A percentile compares a stretch with the other conserved stretches of the same genome.
These are phyloP conservation scores for Ecdyonurus torrentis DNA, from an alignment of 2,888 invertebrate genomes.

Conservation along the genomic window DNA sequence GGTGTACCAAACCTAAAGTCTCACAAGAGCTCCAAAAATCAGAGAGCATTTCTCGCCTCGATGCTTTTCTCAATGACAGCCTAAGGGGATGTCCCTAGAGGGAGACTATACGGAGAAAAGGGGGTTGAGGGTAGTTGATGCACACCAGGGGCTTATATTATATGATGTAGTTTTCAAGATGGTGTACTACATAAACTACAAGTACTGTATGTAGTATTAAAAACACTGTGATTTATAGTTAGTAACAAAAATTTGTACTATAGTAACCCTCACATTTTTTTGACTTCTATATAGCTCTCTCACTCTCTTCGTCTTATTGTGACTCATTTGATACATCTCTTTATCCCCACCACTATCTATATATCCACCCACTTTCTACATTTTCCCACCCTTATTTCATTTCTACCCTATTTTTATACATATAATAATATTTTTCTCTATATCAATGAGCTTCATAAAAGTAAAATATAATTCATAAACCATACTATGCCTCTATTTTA, in stretches of 20 bases:
- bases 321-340: neutral
- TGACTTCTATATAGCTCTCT: neutral
- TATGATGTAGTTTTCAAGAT: neutral
- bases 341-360: neutral
- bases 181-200: neutral
- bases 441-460: neutral
- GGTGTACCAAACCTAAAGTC: too few relatives aligned
- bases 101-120: too few relatives aligned
- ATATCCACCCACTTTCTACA: too few relatives aligned
- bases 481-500: too few relatives aligned
- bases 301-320: too few relatives aligned
- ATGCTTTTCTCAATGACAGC: neutral
- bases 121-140: neutral
- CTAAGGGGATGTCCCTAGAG: neutral
- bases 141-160: neutral
- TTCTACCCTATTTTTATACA: neutral
- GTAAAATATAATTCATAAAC: neutral
- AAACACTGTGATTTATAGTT: neutral
- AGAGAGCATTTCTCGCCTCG: neutral
- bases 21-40: neutral
- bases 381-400: too few relatives aligned
- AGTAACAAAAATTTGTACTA: neutral
- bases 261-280: neutral
- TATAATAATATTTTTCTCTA: neutral
- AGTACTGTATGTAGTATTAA: neutral